Percentiles rank a stretch among this genome's conserved stretches.
Evolutionary conservation across 1,140 invertebrate species (phyloP).

Genomic region (Nasonia giraulti): DNA sequence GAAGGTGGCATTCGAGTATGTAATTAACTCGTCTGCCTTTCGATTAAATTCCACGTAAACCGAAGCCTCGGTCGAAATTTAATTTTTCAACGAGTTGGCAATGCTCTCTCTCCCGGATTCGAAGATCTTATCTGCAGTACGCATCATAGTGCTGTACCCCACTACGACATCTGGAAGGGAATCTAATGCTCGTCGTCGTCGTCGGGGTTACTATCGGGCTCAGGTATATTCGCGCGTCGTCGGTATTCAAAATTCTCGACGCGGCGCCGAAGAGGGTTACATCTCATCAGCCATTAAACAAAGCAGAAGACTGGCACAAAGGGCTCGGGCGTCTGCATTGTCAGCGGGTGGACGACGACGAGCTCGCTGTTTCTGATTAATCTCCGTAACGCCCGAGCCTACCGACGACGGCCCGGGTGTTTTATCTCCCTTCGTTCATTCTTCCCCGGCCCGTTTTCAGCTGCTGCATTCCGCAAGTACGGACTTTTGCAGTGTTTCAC

Average conservation of each 20-base stretch:
- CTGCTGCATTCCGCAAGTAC: background rate
- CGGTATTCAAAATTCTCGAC: slow-evolving; percentile 12
- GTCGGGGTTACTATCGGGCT: too few species aligned
- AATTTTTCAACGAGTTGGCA: background rate
- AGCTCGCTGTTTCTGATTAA: slow-evolving; percentile 67
- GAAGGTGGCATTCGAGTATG: background rate
- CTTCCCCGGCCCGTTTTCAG: slow-evolving; percentile 28
- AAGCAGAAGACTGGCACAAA: slow-evolving; percentile 64
- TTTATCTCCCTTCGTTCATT: slow-evolving; percentile 38
- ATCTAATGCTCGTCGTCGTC: too few species aligned
- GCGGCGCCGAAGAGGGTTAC: slow-evolving; percentile 59
- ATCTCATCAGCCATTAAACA: slow-evolving; percentile 72
- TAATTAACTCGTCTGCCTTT: slow-evolving; percentile 1
- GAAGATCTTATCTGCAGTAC: too few species aligned
- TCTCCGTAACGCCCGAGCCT: slow-evolving; percentile 52
- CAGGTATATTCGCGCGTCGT: background rate
- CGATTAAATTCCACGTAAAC: background rate
- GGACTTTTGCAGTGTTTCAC: slow-evolving; percentile 33
- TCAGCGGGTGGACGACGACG: slow-evolving; percentile 51
- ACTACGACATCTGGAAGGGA: too few species aligned
- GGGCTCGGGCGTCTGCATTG: slow-evolving; percentile 57
- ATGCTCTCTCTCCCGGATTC: too few species aligned
- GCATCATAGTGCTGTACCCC: too few species aligned
- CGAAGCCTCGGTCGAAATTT: background rate
- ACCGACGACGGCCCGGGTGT: slow-evolving; percentile 22